phyloP scores from a whole-genome alignment of 1,140 invertebrate species.

The Spodoptera litura region DNA sequence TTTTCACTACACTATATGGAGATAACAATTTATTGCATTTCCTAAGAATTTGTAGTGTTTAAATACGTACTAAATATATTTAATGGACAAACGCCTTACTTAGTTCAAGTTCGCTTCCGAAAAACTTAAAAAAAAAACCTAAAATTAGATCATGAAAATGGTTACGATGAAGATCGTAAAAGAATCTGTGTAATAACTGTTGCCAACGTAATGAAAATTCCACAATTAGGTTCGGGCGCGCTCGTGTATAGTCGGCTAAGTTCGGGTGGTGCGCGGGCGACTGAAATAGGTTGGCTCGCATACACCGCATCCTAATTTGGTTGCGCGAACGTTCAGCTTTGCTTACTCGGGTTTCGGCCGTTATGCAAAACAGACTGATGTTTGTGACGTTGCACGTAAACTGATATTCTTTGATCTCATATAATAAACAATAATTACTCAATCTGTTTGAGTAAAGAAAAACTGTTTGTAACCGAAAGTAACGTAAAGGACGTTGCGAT shows the following conservation, averaged over 20 bases:
- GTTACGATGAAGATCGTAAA: slow-evolving; percentile 43
- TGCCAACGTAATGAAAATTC: slow-evolving; percentile 61
- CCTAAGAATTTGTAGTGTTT: background rate
- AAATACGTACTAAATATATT: slow-evolving; percentile 18
- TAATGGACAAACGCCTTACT: background rate
- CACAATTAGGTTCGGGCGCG: slow-evolving; percentile 67
- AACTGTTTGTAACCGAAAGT: background rate
- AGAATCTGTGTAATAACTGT: slow-evolving; percentile 52
- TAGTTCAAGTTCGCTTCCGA: slow-evolving; percentile 15
- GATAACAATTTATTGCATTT: slow-evolving; percentile 27
- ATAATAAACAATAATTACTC: too few relatives aligned
- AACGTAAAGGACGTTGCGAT: too few relatives aligned
- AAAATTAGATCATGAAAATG: slow-evolving; percentile 46
- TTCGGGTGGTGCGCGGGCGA: slow-evolving; percentile 61
- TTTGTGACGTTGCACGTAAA: slow-evolving; percentile 30
- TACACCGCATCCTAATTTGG: slow-evolving; percentile 81
- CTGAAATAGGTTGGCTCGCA: slow-evolving; percentile 78
- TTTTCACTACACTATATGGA: slow-evolving; percentile 13
- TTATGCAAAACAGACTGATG: slow-evolving; percentile 44
- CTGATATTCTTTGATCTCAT: background rate
- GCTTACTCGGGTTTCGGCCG: slow-evolving; percentile 69
- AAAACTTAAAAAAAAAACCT: slow-evolving; percentile 3
- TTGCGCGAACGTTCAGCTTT: slow-evolving; percentile 61
- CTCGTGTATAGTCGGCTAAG: slow-evolving; percentile 55
- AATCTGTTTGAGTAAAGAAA: background rate